Conservation (phyloP, 1,140 invertebrate genomes). For the Marisa cornuarietis region DNA sequence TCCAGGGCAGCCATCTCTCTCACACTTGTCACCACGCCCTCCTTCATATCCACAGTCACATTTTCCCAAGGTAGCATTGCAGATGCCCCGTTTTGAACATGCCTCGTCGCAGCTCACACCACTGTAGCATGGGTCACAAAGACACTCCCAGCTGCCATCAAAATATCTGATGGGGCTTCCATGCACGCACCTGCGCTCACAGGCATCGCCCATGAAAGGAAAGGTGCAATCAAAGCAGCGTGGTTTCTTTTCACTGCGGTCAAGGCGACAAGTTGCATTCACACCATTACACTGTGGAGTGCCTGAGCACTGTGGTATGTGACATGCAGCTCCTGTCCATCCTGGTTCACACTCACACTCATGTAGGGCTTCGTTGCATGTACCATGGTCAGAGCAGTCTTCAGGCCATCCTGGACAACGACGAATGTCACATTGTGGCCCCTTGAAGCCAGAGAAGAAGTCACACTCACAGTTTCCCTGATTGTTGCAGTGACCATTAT, state of each 20-base stretch:
- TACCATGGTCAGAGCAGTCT: slow-evolving; percentile 44
- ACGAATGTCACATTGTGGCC: slow-evolving; percentile 40
- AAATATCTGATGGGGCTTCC: slow-evolving; percentile 26
- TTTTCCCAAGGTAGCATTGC: slow-evolving; percentile 21
- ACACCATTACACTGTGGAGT: slow-evolving; percentile 41
- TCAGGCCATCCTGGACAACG: slow-evolving; percentile 42
- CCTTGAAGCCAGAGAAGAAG: slow-evolving; percentile 30
- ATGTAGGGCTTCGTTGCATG: slow-evolving; percentile 43
- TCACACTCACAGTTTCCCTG: slow-evolving; percentile 34
- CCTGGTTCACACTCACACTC: slow-evolving; percentile 43
- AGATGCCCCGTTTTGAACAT: slow-evolving; percentile 33
- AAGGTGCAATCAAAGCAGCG: slow-evolving; percentile 39
- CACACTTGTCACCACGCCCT: slow-evolving; percentile 32
- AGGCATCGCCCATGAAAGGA: slow-evolving; percentile 44
- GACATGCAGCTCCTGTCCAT: slow-evolving; percentile 42
- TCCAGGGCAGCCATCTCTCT: slow-evolving; percentile 28
- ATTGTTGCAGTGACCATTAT: slow-evolving; percentile 32
- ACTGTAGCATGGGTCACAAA: slow-evolving; percentile 42
- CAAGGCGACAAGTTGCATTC: slow-evolving; percentile 24
- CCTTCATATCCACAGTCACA: slow-evolving; percentile 31
- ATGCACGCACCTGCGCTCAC: slow-evolving; percentile 38
- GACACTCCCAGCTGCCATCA: slow-evolving; percentile 41
- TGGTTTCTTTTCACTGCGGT: slow-evolving; percentile 28
- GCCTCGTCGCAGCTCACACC: slow-evolving; percentile 36
- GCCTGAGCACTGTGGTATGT: slow-evolving; percentile 36